Evolutionary conservation across 2,113 vertebrate genomes (phyloP).

Genomic region (Hipposideros armiger): DNA sequence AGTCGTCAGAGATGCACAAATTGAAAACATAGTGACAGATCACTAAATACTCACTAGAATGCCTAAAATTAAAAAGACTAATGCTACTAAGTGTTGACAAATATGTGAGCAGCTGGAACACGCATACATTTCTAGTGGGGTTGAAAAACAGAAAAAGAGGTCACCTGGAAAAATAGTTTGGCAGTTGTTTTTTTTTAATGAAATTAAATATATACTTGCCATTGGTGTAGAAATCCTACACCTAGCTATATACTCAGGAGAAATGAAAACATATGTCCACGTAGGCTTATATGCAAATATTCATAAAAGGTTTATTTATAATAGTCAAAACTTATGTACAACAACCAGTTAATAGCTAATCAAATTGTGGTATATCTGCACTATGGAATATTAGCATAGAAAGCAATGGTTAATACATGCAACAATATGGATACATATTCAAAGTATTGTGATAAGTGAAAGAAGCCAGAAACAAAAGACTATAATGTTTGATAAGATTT

Average conservation of each 20-base stretch:
- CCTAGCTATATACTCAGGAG: too few species aligned
- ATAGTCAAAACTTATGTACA: neutral
- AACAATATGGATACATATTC: neutral
- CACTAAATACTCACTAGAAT: neutral
- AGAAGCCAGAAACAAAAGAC: neutral
- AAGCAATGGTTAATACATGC: neutral
- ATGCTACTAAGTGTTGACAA: neutral
- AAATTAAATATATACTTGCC: neutral
- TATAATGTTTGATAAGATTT: neutral
- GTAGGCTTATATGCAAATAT: neutral
- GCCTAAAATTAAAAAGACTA: neutral
- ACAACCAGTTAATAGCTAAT: neutral
- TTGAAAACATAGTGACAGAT: neutral
- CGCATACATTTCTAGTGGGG: neutral
- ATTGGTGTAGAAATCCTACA: neutral
- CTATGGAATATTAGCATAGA: neutral
- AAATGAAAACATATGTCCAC: neutral
- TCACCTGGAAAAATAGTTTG: neutral
- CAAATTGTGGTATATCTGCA: neutral
- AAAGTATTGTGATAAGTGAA: neutral
- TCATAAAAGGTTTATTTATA: neutral
- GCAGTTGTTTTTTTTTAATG: neutral
- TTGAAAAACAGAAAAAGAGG: neutral
- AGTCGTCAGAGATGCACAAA: neutral
- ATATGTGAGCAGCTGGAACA: neutral